phyloP scores from a whole-genome alignment of 2,113 vertebrate species.

The Coregonus clupeaformis region DNA sequence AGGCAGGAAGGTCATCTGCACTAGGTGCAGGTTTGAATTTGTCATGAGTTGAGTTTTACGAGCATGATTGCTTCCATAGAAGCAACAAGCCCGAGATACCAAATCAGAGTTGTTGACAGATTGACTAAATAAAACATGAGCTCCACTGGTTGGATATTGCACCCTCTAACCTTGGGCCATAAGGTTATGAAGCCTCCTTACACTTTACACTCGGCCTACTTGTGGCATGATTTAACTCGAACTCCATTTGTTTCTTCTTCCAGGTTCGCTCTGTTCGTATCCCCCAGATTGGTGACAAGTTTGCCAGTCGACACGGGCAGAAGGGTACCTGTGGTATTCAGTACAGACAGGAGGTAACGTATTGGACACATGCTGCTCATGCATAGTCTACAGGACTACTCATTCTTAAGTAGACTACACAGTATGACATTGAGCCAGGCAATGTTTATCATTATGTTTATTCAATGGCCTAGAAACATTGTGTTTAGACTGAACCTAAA shows the following conservation, averaged over 20 bases:
- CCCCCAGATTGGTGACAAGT: slow-evolving; percentile 98
- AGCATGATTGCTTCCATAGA: no score
- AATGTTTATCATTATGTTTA: not conserved
- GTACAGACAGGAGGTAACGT: slow-evolving; percentile 93
- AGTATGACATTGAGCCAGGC: not conserved
- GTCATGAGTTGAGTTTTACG: not conserved
- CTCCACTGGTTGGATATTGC: no score
- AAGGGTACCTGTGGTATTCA: slow-evolving; percentile 99
- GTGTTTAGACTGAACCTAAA: slow-evolving; percentile 20
- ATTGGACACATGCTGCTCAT: not conserved
- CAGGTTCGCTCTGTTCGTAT: slow-evolving; percentile 97
- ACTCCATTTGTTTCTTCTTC: not conserved
- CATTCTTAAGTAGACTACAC: not conserved
- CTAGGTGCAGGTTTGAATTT: not conserved
- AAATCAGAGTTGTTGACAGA: no score
- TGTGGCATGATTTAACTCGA: not conserved
- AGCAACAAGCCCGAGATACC: no score
- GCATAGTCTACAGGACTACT: not conserved
- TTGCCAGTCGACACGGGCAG: slow-evolving; percentile 96
- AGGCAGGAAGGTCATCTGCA: no score
- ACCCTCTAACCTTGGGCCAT: no score
- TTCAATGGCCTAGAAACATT: not conserved
- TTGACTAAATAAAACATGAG: no score
- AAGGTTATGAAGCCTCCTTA: no score
- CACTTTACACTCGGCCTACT: not conserved